Base-by-base conservation (phyloP, 2,797 vertebrate species). In the Tiaroga cobitis region DNA sequence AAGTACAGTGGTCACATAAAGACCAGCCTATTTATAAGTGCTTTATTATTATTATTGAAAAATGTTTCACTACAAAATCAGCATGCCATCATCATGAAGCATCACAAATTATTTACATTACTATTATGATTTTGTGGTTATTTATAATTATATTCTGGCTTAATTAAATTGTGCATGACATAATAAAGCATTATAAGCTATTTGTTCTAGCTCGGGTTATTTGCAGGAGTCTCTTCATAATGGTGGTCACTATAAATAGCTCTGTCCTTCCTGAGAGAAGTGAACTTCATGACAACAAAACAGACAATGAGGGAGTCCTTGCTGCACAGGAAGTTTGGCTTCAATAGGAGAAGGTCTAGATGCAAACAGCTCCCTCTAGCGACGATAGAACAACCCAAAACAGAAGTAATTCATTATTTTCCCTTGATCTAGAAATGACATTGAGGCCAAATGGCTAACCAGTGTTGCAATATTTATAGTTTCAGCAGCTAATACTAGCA, bases 231-330 rank as follows among this genome's bases (percentile, higher is more conserved):
- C 51, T 80, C 24, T 81, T 81, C 88, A 82, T 77, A 70, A 37
- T 63, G 80, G 74, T 69, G n/a, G 37, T n/a, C 70, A 61, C 86
- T 88, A 88, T 81, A 83, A 87, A 85, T 83, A 86, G 82, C 68
- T 37, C 82, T 77, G 86, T 80, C 86, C 61, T 89, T 68, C 78
- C 75, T 59, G 26, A 74, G 19, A 56, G 78, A 84, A 70, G 87
- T 89, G 81, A 89, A 81, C 88, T 78, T 85, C 82, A 72, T 65
- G 43, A 88, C 69, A 85, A 75, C 73, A 85, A 82, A 73, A 79
- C 80, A 87, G 74, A 89, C 85, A 88, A 85, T 67, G 49, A 87
- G 81, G 68, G 72, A 84, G 85, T 73, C 37, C 79, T 54, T 16
- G 41, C 68, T 78, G 56, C 8, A 24, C 69, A 80, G 54, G 24